Evolutionary conservation across 1,140 invertebrate species (phyloP), one percentile per base, ranked within the genome.

Genomic region (Camponotus floridanus): DNA sequence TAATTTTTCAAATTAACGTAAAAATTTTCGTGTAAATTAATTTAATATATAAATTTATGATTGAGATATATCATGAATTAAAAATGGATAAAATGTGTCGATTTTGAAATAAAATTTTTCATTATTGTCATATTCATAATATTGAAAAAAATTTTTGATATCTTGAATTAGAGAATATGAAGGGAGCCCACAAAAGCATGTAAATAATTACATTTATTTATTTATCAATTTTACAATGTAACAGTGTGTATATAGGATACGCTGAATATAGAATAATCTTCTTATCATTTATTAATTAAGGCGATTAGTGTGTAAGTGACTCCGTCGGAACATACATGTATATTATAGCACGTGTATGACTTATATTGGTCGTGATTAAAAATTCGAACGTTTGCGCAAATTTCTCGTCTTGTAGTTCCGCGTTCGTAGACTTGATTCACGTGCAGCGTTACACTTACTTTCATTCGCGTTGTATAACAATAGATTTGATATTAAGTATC

Each of bases 191-290:
- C 0, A 36, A 18, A 39, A 45, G 15, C 67, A n/a, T 80, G 91
- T 93, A 94, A 94, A 94, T 94, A 94, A 94, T 93, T 91, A 94
- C 92, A 93, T 94, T 94, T 94, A 93, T 94, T 94, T 87, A 91
- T 92, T 93, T 93, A 93, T 94, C 91, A 93, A 94, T 94, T 94
- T 93, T 94, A 94, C 94, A 94, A 86, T 92, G 88, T 94, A 94
- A 94, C 92, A 93, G 86, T 89, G 87, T 93, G 87, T 93, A 92
- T 93, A 92, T 93, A 92, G 89, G 90, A 92, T 94, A 92, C 92
- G 91, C 86, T 91, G 91, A 93, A 89, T 94, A 94, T 89, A 94
- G 92, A 94, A 94, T 93, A 92, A 91, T 92, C 92, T 90, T 87
- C 71, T 90, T 93, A 92, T 93, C 86, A 78, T 92, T 93, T 92